A percentile compares a stretch with the other conserved stretches of the same genome.
Evolutionary conservation across 2,797 vertebrate genomes (phyloP).

Genomic region (Catharus ustulatus): DNA sequence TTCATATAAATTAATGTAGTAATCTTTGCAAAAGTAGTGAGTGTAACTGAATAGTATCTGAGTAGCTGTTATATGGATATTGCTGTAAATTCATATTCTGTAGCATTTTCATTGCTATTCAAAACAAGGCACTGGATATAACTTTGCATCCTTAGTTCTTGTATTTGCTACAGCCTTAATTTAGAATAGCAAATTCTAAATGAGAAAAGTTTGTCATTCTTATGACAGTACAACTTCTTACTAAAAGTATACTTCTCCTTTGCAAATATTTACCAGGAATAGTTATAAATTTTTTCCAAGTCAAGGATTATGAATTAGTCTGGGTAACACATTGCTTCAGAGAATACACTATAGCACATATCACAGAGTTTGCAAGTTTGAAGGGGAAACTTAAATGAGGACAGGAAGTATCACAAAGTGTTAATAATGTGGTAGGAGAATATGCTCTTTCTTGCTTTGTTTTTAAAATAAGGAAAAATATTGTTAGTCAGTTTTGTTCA

Average conservation of each 20-base stretch:
- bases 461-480: background rate
- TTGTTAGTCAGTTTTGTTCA: background rate
- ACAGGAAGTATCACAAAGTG: background rate
- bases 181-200: background rate
- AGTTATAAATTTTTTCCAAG: background rate
- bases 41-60: background rate
- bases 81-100: background rate
- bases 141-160: background rate
- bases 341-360: background rate
- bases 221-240: background rate
- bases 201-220: background rate
- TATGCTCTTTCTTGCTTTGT: background rate
- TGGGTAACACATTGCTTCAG: background rate
- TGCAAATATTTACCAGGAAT: background rate
- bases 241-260: background rate
- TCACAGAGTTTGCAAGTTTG: background rate
- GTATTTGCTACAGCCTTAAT: background rate
- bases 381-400: background rate
- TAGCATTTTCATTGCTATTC: background rate
- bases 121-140: background rate
- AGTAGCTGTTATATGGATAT: background rate
- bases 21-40: background rate
- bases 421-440: background rate
- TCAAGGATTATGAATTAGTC: background rate
- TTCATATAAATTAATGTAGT: background rate